These are phyloP conservation scores for Laticauda laticaudata DNA, from an alignment of 2,113 vertebrate species.

Conservation along the genomic window DNA sequence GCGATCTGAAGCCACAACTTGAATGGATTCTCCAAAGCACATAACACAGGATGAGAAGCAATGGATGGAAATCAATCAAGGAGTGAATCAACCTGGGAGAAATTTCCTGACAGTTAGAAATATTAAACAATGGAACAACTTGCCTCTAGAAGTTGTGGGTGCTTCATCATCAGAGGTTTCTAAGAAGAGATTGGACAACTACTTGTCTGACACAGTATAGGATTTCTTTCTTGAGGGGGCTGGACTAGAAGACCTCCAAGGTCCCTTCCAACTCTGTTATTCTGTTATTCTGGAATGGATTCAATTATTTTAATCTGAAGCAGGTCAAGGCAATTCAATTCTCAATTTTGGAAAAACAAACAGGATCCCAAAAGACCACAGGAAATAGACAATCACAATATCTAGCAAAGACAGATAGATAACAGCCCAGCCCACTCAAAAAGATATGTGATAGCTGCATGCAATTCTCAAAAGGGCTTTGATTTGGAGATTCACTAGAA, in stretches of 20 bases:
- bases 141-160: background rate
- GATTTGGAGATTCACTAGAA: background rate
- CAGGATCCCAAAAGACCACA: background rate
- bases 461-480: background rate
- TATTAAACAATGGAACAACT: background rate
- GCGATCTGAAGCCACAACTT: background rate
- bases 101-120: background rate
- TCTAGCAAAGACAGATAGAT: background rate
- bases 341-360: background rate
- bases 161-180: background rate
- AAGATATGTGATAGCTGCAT: background rate
- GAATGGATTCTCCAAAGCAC: background rate
- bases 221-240: background rate
- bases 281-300: background rate
- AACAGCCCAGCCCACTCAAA: background rate
- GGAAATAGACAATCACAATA: background rate
- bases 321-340: background rate
- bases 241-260: background rate
- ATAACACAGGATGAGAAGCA: background rate
- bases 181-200: background rate
- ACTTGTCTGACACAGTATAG: background rate
- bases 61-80: background rate
- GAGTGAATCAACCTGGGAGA: background rate
- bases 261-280: background rate
- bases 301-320: background rate